Evolutionary conservation across 2,888 invertebrate genomes (phyloP).

Genomic region (Caprella mutica): DNA sequence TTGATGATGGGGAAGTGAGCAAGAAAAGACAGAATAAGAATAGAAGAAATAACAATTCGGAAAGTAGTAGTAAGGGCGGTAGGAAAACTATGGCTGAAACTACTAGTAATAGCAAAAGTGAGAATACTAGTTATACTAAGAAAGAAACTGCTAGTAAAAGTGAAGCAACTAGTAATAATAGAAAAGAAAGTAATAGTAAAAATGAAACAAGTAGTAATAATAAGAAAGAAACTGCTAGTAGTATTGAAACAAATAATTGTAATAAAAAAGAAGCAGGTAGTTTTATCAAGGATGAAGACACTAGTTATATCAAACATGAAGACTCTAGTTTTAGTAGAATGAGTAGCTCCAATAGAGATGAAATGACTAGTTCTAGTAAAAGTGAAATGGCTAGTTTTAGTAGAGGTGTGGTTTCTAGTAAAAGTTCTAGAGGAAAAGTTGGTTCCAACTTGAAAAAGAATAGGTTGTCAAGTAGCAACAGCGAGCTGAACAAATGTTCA

Average conservation of each 20-base stretch:
- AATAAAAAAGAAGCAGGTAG: not conserved
- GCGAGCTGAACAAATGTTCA: not conserved
- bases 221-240: not conserved
- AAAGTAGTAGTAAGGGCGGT: too few species aligned
- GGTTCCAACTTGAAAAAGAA: conserved; percentile 6
- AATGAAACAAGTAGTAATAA: not conserved
- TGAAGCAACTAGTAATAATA: not conserved
- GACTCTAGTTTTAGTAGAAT: too few species aligned
- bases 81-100: not conserved
- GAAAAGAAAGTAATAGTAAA: not conserved
- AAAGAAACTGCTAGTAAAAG: not conserved
- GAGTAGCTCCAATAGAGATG: not conserved
- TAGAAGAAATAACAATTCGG: not conserved
- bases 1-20: conserved; percentile 29
- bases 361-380: not conserved
- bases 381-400: not conserved
- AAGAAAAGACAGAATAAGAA: conserved; percentile 2
- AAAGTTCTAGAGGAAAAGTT: not conserved
- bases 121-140: not conserved
- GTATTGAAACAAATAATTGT: not conserved
- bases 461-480: conserved; percentile 6
- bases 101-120: not conserved
- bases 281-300: too few species aligned
- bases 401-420: not conserved
- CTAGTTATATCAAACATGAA: too few species aligned